Evolutionary conservation across 2,888 invertebrate genomes (phyloP), one percentile per base, ranked within the genome.

Genomic region (Xestia xanthographa): DNA sequence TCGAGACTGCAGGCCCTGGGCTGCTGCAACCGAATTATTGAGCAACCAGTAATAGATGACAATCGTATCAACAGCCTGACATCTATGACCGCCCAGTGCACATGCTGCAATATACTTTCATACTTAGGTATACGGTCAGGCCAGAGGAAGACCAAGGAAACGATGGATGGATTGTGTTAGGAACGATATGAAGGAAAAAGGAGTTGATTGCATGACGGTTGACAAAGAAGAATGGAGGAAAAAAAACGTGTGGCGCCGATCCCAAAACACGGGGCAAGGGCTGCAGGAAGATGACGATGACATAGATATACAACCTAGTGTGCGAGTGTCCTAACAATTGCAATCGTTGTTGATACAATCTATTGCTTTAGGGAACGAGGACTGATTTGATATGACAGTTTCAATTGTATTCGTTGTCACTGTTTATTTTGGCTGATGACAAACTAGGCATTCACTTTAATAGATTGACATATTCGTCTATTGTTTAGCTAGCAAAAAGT

Each of bases 351-450:
- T 70, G 69, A 84, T 74, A 58, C 53, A 69, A 66, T 66, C 63
- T 68, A 66, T 45, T 53, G 50, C 45, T 86, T 71, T 73, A 5
- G 38, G n/a, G 22, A 67, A 70, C 72, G 43, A 62, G 58, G 53
- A 63, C 34, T 77, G 56, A 86, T 84, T 84, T 53, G 45, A 77
- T 66, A 68, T 69, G 66, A 76, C 76, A 72, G 69, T 74, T 78
- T 65, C 43, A 74, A 78, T 87, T 66, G 56, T 50, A 45, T 67
- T 75, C 29, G 56, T 73, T 70, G 72, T 41, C 17, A 63, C 41
- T 29, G 41, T 60, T 58, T 75, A 78, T 86, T 86, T 77, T 50
- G 9, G 66, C 34, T 58, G 72, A 79, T 84, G 86, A 82, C 69
- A 48, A 9, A 58, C 2, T 17, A 26, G 17, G 45, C 20, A 50